A percentile compares a stretch with the other conserved stretches of the same genome.
These are phyloP conservation scores for Arctopsyche grandis DNA, from an alignment of 1,140 invertebrate genomes.

Conservation along the genomic window DNA sequence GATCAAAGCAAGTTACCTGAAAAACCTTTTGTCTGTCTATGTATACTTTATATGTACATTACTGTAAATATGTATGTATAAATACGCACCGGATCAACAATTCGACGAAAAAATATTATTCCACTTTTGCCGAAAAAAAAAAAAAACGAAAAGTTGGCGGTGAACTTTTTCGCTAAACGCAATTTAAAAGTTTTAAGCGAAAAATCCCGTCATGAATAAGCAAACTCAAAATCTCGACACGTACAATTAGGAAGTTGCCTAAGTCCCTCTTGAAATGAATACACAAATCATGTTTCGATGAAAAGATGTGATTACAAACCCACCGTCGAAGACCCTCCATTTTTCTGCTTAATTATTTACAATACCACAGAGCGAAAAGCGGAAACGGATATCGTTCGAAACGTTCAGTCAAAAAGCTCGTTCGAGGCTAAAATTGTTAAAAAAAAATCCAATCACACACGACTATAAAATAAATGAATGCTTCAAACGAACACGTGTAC, in stretches of 20 bases:
- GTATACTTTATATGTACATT: too few relatives aligned
- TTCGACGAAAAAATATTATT: not conserved
- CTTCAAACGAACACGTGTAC: too few relatives aligned
- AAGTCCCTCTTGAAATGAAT: constrained; percentile 12
- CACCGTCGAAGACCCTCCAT: not conserved
- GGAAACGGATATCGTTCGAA: not conserved
- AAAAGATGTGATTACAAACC: constrained; percentile 17
- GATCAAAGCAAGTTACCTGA: too few relatives aligned
- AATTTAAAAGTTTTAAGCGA: constrained; percentile 37
- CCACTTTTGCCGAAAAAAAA: too few relatives aligned
- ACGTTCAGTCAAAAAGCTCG: not conserved
- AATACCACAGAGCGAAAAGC: not conserved
- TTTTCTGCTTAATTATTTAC: not conserved
- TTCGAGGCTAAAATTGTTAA: too few relatives aligned
- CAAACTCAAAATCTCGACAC: constrained; percentile 37
- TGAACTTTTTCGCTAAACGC: constrained; percentile 9
- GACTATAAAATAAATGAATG: too few relatives aligned
- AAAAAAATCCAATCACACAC: too few relatives aligned
- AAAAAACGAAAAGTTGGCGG: not conserved
- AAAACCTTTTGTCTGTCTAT: too few relatives aligned
- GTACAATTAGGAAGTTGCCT: constrained; percentile 30
- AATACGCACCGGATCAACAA: too few relatives aligned
- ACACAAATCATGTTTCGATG: constrained; percentile 24
- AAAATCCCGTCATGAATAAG: constrained; percentile 40
- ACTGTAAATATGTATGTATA: too few relatives aligned